Evolutionary conservation across 2,888 invertebrate genomes (phyloP).

Genomic region (Axea sp.): DNA sequence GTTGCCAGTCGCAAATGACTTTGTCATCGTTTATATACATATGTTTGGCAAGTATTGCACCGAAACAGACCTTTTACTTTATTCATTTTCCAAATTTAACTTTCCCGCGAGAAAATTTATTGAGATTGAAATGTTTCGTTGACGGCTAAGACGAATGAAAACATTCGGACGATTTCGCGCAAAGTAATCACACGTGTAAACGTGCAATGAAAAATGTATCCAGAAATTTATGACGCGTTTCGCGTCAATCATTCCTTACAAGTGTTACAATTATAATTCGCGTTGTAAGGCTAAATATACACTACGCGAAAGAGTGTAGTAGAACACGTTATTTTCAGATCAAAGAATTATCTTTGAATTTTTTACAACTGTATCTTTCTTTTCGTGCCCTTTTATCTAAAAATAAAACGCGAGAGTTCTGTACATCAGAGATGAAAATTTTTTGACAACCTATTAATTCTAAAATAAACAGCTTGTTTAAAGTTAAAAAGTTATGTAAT

Average conservation of each 20-base stretch:
- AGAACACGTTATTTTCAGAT: slow-evolving; percentile 40
- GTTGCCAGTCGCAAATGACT: slow-evolving; percentile 32
- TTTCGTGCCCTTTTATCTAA: slow-evolving; percentile 32
- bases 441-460: background rate
- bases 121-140: slow-evolving; percentile 41
- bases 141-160: slow-evolving; percentile 44
- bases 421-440: slow-evolving; percentile 21
- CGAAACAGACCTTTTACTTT: slow-evolving; percentile 22
- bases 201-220: slow-evolving; percentile 34
- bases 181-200: slow-evolving; percentile 50
- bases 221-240: slow-evolving; percentile 23
- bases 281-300: slow-evolving; percentile 29
- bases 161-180: slow-evolving; percentile 48
- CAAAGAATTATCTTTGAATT: slow-evolving; percentile 51
- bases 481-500: background rate
- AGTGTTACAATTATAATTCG: slow-evolving; percentile 44
- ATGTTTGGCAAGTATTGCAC: slow-evolving; percentile 19
- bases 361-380: slow-evolving; percentile 28
- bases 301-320: background rate
- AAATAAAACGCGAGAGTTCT: slow-evolving; percentile 13
- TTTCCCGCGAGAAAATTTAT: slow-evolving; percentile 36
- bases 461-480: too few relatives aligned
- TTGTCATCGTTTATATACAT: slow-evolving; percentile 47
- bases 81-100: slow-evolving; percentile 32
- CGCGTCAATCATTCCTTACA: slow-evolving; percentile 37